phyloP scores from a whole-genome alignment of 1,140 invertebrate species.

The Gryon sp. region DNA sequence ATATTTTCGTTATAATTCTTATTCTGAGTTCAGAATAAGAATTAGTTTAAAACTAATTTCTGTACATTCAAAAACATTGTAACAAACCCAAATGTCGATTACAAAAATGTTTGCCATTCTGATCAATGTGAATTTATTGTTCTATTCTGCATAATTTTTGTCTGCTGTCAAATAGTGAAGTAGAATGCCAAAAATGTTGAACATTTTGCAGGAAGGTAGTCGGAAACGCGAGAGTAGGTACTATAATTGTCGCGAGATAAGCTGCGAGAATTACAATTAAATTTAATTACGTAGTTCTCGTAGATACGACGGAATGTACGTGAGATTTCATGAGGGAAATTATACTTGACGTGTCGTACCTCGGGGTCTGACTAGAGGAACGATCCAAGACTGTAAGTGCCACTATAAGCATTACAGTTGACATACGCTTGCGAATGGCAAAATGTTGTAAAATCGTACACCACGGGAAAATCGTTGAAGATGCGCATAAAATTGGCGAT shows the following conservation, averaged over 20 bases:
- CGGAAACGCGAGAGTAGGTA: neutral
- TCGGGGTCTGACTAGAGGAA: slow-evolving; percentile 32
- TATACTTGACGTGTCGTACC: slow-evolving; percentile 49
- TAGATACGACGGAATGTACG: slow-evolving; percentile 55
- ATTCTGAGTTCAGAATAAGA: no score
- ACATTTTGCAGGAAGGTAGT: slow-evolving; percentile 9
- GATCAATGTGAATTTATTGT: no score
- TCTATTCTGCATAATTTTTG: neutral
- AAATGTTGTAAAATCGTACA: slow-evolving; percentile 13
- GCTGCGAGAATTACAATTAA: slow-evolving; percentile 58
- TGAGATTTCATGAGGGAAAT: slow-evolving; percentile 56
- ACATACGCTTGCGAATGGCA: slow-evolving; percentile 8
- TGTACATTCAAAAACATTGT: no score
- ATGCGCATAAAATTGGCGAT: slow-evolving; percentile 4
- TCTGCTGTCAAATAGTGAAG: neutral
- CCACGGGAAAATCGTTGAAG: neutral
- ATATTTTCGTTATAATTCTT: no score
- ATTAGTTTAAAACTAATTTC: no score
- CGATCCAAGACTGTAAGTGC: slow-evolving; percentile 28
- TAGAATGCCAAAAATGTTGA: slow-evolving; percentile 13
- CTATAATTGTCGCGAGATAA: slow-evolving; percentile 42
- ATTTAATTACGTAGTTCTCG: slow-evolving; percentile 60
- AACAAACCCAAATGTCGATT: no score
- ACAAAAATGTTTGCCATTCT: no score
- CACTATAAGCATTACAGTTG: slow-evolving; percentile 30